Evolutionary conservation across 2,888 invertebrate species (phyloP).

Genomic region (Agrotis puta): DNA sequence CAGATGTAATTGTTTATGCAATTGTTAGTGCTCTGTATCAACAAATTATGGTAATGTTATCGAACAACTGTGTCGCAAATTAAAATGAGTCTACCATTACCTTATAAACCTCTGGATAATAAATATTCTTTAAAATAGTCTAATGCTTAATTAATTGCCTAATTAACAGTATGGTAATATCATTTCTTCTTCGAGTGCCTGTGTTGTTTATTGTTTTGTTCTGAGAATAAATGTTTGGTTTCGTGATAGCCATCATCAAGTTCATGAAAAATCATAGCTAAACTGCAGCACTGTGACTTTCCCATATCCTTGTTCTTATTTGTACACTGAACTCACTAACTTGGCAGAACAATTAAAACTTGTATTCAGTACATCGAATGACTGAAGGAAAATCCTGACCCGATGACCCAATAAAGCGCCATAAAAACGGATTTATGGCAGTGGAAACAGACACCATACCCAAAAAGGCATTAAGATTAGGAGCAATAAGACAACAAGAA

Average conservation of each 20-base stretch:
- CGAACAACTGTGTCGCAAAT: not conserved
- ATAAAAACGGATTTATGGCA: constrained; percentile 23
- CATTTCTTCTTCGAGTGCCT: not conserved
- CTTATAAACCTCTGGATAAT: not conserved
- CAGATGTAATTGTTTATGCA: not conserved
- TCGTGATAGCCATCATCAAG: not conserved
- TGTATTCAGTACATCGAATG: not conserved
- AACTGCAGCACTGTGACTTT: not conserved
- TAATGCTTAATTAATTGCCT: no score
- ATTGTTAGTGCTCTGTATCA: constrained; percentile 1
- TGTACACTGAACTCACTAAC: not conserved
- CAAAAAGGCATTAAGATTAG: constrained; percentile 12
- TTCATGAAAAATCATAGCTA: not conserved
- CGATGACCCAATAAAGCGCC: constrained; percentile 19
- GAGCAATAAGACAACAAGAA: not conserved
- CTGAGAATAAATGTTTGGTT: no score
- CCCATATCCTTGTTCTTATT: not conserved
- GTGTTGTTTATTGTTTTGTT: no score
- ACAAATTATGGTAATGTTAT: not conserved
- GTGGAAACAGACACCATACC: constrained; percentile 1
- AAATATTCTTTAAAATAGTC: no score
- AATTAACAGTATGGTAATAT: constrained; percentile 1
- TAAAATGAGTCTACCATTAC: not conserved
- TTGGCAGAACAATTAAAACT: not conserved
- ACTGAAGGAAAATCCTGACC: constrained; percentile 20